A percentile compares a stretch with the other conserved stretches of the same genome.
Evolutionary conservation across 2,797 vertebrate species (phyloP).

Genomic region (Carcharodon carcharias): DNA sequence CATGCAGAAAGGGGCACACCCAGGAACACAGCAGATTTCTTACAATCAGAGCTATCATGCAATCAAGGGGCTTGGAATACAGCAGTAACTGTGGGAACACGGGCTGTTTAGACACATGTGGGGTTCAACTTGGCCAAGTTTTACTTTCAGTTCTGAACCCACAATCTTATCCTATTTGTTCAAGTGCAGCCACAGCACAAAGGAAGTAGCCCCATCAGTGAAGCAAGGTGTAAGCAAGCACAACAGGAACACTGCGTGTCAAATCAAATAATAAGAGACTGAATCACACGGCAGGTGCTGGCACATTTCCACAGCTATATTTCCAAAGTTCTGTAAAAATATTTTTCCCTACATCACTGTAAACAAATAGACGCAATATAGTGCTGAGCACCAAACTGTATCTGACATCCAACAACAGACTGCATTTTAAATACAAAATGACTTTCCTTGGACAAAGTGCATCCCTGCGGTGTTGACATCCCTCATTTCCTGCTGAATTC

Average conservation of each 20-base stretch:
- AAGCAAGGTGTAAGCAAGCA: neutral
- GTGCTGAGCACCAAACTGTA: neutral
- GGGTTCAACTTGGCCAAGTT: neutral
- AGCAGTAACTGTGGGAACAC: neutral
- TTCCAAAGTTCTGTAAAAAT: constrained; percentile 25
- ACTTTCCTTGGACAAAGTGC: neutral
- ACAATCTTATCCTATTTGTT: neutral
- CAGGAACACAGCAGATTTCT: neutral
- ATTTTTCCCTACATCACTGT: neutral
- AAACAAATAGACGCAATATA: neutral
- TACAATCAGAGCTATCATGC: neutral
- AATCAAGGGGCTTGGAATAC: neutral
- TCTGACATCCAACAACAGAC: neutral
- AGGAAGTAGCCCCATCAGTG: neutral
- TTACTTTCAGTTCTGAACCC: neutral
- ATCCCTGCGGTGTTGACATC: neutral
- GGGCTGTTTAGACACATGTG: neutral
- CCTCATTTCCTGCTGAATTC: neutral
- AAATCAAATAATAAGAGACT: neutral
- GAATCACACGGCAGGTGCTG: neutral
- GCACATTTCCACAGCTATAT: neutral
- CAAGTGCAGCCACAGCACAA: neutral
- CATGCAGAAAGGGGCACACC: neutral
- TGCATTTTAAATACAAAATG: neutral
- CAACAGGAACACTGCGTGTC: neutral